A percentile compares a stretch with the other conserved stretches of the same genome.
Conservation (phyloP, 2,113 vertebrate genomes). For the Pithys albifrons region DNA sequence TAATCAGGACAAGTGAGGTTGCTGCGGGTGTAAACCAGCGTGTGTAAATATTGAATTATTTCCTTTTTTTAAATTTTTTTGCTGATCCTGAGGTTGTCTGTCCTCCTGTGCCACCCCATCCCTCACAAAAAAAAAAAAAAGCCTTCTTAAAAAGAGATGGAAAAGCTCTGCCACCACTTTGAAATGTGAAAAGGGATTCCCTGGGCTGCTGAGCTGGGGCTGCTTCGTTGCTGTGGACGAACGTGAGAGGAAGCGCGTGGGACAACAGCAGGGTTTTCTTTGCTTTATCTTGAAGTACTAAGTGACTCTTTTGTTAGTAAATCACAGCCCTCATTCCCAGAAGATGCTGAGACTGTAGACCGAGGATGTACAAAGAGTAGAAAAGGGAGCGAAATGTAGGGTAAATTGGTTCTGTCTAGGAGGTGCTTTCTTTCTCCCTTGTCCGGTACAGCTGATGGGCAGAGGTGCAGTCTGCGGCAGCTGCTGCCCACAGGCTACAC, state of each 20-base stretch:
- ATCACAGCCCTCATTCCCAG: not conserved
- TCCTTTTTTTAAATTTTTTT: not conserved
- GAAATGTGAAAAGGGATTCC: not conserved
- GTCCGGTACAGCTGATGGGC: not conserved
- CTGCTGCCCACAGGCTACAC: not conserved
- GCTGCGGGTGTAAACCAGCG: not conserved
- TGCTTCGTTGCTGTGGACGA: not conserved
- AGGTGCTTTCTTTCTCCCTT: not conserved
- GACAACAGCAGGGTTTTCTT: not conserved
- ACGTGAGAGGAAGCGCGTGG: accelerated
- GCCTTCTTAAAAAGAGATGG: not conserved
- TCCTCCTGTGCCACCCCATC: not conserved
- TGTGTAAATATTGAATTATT: not conserved
- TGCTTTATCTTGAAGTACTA: not conserved
- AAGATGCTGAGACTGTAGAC: not conserved
- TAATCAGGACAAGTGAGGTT: not conserved
- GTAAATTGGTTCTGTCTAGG: not conserved
- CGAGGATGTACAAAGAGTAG: not conserved
- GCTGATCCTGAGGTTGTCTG: not conserved
- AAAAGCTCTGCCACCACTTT: not conserved
- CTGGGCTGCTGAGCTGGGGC: not conserved
- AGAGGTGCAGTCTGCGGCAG: not conserved
- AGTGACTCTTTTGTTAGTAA: not conserved
- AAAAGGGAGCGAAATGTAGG: accelerated
- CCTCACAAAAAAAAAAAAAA: not conserved